phyloP scores from a whole-genome alignment of 2,113 vertebrate species.

The Heterotilapia buettikoferi region DNA sequence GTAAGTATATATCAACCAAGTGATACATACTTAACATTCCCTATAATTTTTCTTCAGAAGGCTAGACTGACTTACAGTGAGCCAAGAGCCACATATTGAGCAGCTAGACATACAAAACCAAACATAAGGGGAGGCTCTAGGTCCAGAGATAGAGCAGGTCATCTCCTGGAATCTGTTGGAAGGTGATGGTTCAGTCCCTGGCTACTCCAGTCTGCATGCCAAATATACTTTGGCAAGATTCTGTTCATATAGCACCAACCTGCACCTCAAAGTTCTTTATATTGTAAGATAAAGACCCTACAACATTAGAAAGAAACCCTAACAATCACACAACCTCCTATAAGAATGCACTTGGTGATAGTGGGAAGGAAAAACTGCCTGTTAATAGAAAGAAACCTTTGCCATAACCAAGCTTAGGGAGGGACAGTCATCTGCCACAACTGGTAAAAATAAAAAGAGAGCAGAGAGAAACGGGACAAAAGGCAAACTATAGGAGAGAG shows the following conservation, averaged over 20 bases:
- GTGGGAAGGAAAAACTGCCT: neutral
- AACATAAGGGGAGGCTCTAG: neutral
- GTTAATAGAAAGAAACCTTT: neutral
- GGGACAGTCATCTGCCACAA: neutral
- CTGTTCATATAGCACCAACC: neutral
- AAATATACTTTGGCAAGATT: neutral
- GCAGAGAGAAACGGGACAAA: neutral
- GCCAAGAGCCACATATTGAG: accelerated
- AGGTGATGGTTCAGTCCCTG: neutral
- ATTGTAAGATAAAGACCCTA: neutral
- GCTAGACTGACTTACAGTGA: neutral
- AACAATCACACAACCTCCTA: neutral
- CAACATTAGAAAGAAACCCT: neutral
- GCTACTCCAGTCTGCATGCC: neutral
- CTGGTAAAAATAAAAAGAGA: neutral
- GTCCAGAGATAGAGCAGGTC: neutral
- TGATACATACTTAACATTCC: neutral
- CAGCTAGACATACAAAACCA: neutral
- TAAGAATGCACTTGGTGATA: neutral
- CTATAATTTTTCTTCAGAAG: accelerated
- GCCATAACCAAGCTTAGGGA: neutral
- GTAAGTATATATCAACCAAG: neutral
- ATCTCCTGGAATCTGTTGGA: neutral
- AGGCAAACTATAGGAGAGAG: neutral
- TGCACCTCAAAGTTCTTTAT: neutral